phyloP scores from a whole-genome alignment of 1,140 invertebrate species.

The Cyphomyrmex costatus region DNA sequence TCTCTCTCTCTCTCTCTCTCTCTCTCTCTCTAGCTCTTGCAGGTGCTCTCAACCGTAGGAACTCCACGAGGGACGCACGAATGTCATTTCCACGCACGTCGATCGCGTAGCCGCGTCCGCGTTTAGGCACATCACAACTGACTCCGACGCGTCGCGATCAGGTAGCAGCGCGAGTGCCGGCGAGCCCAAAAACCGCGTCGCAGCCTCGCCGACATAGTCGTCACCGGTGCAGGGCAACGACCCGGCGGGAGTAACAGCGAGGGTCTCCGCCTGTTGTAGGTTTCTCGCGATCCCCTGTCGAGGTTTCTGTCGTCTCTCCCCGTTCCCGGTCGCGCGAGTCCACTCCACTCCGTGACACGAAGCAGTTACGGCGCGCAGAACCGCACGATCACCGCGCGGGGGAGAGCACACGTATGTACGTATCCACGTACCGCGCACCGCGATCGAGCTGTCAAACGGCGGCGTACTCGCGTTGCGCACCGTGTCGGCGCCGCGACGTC shows the following conservation, averaged over 20 bases:
- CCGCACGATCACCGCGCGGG: background rate
- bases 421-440: constrained; percentile 34
- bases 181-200: constrained; percentile 20
- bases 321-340: background rate
- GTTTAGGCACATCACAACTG: constrained; percentile 58
- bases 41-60: constrained; percentile 35
- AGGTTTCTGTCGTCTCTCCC: background rate
- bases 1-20: constrained; percentile 27
- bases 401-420: background rate
- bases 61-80: constrained; percentile 53
- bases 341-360: background rate
- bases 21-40: background rate
- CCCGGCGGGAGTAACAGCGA: background rate
- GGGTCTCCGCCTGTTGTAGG: too few relatives aligned
- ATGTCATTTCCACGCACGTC: constrained; percentile 65
- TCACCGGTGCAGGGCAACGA: constrained; percentile 22
- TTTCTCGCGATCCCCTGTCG: background rate
- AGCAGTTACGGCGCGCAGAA: background rate
- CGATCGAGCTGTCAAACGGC: constrained; percentile 70
- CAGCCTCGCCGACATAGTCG: constrained; percentile 46
- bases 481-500: constrained; percentile 39
- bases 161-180: constrained; percentile 49
- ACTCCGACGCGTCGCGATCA: background rate
- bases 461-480: constrained; percentile 37
- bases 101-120: constrained; percentile 34